Conservation (phyloP, 2,888 invertebrate genomes). For the Thecophora atra region DNA sequence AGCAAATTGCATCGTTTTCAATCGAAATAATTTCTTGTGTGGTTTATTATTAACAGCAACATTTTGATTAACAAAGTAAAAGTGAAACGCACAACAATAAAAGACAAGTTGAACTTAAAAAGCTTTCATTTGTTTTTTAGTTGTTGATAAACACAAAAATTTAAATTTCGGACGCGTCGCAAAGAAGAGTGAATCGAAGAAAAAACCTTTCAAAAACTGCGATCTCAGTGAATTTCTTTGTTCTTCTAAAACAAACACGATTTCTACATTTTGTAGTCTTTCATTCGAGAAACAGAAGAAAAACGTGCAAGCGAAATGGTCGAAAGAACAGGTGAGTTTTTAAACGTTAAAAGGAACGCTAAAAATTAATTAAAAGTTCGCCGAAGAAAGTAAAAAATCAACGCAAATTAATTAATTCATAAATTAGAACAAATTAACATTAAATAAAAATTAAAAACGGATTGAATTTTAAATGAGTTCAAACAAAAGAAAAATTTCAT, state of each 20-base stretch:
- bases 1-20: neutral
- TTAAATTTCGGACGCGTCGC: neutral
- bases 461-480: too few species aligned
- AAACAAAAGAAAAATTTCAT: too few species aligned
- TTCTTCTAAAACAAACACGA: neutral
- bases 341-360: neutral
- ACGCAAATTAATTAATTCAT: too few species aligned
- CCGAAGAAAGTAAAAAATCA: too few species aligned
- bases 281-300: neutral
- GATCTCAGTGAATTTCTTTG: neutral
- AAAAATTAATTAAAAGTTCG: too few species aligned
- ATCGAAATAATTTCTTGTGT: neutral
- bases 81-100: too few species aligned
- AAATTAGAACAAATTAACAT: too few species aligned
- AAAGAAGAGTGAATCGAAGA: neutral
- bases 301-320: slow-evolving; percentile 31
- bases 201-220: neutral
- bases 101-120: too few species aligned
- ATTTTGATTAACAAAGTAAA: neutral
- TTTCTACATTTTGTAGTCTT: neutral
- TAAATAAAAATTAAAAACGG: too few species aligned
- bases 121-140: neutral
- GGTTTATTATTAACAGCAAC: neutral
- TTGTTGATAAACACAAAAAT: neutral
- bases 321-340: slow-evolving; percentile 37